phyloP scores from a whole-genome alignment of 1,140 invertebrate genomes.

The Rhyzopertha dominica region DNA sequence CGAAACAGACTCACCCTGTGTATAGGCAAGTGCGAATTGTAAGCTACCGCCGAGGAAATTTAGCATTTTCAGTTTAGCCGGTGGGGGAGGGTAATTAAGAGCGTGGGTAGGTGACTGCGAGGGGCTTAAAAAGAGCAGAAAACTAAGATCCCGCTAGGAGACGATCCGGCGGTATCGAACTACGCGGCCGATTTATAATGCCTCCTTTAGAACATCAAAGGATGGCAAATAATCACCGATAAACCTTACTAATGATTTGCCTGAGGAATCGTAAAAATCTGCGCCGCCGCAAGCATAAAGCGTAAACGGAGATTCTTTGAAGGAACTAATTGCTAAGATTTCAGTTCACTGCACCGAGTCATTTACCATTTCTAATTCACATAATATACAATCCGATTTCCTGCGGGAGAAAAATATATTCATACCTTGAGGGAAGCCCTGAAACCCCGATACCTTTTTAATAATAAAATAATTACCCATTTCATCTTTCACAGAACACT shows the following conservation, averaged over 20 bases:
- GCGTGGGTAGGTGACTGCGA: too few relatives aligned
- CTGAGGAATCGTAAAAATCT: conserved; percentile 34
- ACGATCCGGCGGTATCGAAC: too few relatives aligned
- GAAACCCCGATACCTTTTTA: conserved; percentile 36
- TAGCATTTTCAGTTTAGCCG: too few relatives aligned
- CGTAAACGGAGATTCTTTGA: conserved; percentile 34
- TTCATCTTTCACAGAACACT: conserved; percentile 21
- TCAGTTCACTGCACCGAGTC: conserved; percentile 39
- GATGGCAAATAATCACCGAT: conserved; percentile 40
- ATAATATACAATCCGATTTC: conserved; percentile 41
- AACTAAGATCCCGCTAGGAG: too few relatives aligned
- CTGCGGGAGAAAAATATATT: conserved; percentile 32
- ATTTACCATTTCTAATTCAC: conserved; percentile 33
- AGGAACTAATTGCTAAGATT: conserved; percentile 43
- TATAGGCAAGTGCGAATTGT: too few relatives aligned
- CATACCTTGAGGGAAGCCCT: conserved; percentile 34
- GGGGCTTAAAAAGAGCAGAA: too few relatives aligned
- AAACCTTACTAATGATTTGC: conserved; percentile 43
- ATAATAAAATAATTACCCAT: conserved; percentile 29
- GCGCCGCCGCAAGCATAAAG: conserved; percentile 26
- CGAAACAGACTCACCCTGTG: too few relatives aligned
- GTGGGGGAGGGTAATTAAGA: too few relatives aligned
- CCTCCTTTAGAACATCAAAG: conserved; percentile 38
- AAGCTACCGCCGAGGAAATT: too few relatives aligned
- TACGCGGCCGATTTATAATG: too few relatives aligned